A percentile compares a stretch with the other conserved stretches of the same genome.
These are phyloP conservation scores for Pogonognathellus flavescens DNA, from an alignment of 1,140 invertebrate species.

Conservation along the genomic window DNA sequence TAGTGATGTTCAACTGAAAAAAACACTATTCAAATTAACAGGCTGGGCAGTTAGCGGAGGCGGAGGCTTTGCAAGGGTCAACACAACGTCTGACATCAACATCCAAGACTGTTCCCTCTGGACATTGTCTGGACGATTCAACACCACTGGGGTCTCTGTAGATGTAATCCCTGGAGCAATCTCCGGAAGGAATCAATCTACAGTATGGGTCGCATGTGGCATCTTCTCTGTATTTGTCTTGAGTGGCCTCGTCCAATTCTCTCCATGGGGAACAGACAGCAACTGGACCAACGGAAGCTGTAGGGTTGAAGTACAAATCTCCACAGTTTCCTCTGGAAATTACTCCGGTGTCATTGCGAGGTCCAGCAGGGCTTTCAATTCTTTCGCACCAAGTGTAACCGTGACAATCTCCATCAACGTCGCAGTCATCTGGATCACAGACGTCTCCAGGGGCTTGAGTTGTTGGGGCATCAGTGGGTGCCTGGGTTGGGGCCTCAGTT, in stretches of 20 bases:
- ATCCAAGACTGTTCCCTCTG: too few relatives aligned
- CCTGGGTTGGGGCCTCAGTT: background rate
- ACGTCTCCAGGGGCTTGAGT: background rate
- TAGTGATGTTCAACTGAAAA: too few relatives aligned
- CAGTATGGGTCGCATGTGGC: background rate
- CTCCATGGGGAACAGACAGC: background rate
- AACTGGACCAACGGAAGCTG: background rate
- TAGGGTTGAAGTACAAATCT: background rate
- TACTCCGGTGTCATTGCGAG: background rate
- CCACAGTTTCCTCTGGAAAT: background rate
- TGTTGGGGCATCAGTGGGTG: background rate
- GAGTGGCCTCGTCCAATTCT: background rate
- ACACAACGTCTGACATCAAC: too few relatives aligned
- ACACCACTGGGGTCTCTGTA: background rate
- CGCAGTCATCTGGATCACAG: background rate
- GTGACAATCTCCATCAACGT: background rate
- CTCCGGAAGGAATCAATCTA: background rate
- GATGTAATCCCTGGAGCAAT: background rate
- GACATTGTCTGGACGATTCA: background rate
- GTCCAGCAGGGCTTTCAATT: background rate
- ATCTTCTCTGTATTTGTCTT: slow-evolving; percentile 4
- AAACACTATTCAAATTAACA: too few relatives aligned
- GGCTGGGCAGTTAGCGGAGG: too few relatives aligned
- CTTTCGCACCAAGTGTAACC: background rate
- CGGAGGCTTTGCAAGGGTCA: too few relatives aligned